phyloP scores from a whole-genome alignment of 2,113 vertebrate species.

The Caloenas nicobarica region DNA sequence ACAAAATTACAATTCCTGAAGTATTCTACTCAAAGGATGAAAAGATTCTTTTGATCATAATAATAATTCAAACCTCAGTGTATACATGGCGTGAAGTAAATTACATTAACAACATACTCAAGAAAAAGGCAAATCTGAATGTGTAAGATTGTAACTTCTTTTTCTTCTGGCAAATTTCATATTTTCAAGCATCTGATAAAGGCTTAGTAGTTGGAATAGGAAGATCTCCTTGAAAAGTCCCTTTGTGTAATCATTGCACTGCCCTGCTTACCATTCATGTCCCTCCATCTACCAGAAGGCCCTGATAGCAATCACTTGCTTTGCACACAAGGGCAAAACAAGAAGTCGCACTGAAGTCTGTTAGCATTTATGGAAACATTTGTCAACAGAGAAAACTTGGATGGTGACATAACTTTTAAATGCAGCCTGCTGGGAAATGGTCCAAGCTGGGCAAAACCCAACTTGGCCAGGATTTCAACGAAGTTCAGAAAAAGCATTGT shows the following conservation, averaged over 20 bases:
- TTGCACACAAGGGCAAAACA: conserved; percentile 34
- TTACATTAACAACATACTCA: conserved; percentile 5
- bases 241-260: neutral
- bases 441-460: conserved; percentile 56
- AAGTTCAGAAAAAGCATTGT: conserved; percentile 11
- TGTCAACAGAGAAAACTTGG: conserved; percentile 59
- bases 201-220: neutral
- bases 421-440: conserved; percentile 61
- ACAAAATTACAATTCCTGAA: neutral
- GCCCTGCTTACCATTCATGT: neutral
- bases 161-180: neutral
- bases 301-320: conserved; percentile 41
- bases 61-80: neutral
- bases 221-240: neutral
- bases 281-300: neutral
- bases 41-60: neutral
- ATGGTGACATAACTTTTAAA: conserved; percentile 60
- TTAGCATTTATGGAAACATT: conserved; percentile 70
- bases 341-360: conserved; percentile 59
- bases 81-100: neutral
- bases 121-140: conserved; percentile 21
- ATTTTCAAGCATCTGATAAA: conserved; percentile 24
- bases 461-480: conserved; percentile 42
- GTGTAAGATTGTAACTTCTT: neutral
- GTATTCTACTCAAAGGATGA: neutral